phyloP scores from a whole-genome alignment of 2,797 vertebrate genomes.

The Mormyrops attenuatus region DNA sequence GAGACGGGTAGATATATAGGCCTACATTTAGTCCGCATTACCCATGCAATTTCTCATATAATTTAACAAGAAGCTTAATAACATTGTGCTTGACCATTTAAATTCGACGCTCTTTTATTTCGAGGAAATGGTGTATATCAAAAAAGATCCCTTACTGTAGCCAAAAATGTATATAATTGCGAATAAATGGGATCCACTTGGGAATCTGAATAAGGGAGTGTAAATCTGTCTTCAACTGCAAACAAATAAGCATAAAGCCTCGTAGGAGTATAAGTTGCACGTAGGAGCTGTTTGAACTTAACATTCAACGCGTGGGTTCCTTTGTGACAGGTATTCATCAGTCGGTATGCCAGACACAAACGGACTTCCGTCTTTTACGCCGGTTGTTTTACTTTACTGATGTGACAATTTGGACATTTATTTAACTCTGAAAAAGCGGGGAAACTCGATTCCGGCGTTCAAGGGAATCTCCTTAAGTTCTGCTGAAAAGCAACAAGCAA shows the following conservation, averaged over 20 bases:
- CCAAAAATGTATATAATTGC: neutral
- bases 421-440: neutral
- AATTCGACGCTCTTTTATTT: neutral
- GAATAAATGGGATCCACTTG: neutral
- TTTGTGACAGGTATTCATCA: neutral
- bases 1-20: neutral
- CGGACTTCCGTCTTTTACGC: neutral
- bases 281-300: neutral
- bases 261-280: neutral
- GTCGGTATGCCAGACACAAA: neutral
- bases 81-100: neutral
- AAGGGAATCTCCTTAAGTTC: neutral
- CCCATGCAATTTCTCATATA: neutral
- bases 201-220: neutral
- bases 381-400: neutral
- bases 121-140: neutral
- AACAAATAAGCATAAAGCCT: neutral
- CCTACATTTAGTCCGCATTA: neutral
- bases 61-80: neutral
- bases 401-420: neutral
- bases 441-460: neutral
- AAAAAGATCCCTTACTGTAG: neutral
- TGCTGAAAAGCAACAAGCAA: neutral
- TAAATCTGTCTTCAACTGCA: neutral
- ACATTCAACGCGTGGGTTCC: neutral